Percentiles rank a stretch among this genome's conserved stretches.
Conservation (phyloP, 2,113 vertebrate species). For the Microcebus tavaratra region DNA sequence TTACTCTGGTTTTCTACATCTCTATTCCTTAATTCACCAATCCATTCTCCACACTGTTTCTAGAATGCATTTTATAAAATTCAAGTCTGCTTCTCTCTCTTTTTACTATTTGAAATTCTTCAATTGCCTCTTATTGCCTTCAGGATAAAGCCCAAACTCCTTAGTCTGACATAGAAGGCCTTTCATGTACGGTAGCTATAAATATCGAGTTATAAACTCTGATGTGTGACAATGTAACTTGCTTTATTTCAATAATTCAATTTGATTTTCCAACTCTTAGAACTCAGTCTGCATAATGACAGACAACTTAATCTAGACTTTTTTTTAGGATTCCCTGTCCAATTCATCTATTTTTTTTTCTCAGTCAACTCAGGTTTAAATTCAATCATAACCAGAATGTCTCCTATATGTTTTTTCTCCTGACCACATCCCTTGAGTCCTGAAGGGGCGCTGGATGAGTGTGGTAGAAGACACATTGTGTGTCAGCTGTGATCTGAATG, state of each 20-base stretch:
- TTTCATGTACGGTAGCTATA: slow-evolving; percentile 67
- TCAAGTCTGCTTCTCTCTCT: slow-evolving; percentile 6
- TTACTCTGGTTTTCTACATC: slow-evolving; percentile 13
- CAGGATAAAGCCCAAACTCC: slow-evolving; percentile 56
- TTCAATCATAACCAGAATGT: background rate
- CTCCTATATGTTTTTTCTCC: background rate
- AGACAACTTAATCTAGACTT: slow-evolving; percentile 48
- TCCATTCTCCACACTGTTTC: slow-evolving; percentile 43
- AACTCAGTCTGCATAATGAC: slow-evolving; percentile 27
- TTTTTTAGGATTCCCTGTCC: slow-evolving; percentile 1
- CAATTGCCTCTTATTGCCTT: slow-evolving; percentile 55
- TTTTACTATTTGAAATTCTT: slow-evolving; percentile 65
- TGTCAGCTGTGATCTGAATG: background rate
- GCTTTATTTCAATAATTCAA: slow-evolving; percentile 56
- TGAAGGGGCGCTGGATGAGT: background rate
- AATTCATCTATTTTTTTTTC: background rate
- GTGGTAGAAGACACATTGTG: fast-evolving
- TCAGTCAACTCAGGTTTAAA: background rate
- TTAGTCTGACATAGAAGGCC: slow-evolving; percentile 15
- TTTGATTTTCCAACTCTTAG: slow-evolving; percentile 55
- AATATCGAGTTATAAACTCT: slow-evolving; percentile 55
- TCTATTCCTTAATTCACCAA: background rate
- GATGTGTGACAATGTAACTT: slow-evolving; percentile 53
- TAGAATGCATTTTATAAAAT: background rate
- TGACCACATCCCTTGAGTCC: background rate